These are phyloP conservation scores for Barnardius zonarius DNA, from an alignment of 2,113 vertebrate species.

Conservation along the genomic window DNA sequence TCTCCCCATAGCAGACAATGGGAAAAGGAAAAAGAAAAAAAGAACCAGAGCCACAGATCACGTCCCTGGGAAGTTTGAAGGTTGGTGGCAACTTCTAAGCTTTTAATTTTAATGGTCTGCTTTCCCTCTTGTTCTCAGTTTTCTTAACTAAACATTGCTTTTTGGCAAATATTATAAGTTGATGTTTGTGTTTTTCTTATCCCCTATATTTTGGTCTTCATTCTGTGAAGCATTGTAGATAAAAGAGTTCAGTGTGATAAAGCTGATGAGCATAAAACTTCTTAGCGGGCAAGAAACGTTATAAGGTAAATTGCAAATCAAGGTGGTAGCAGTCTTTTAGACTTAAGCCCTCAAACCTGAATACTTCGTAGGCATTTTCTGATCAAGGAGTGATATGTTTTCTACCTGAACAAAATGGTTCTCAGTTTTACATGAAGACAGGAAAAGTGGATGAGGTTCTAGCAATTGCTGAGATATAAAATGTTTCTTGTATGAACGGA, in stretches of 20 bases:
- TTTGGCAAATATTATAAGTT: not conserved
- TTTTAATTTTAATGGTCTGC: not conserved
- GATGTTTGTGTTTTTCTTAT: not conserved
- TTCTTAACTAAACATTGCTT: not conserved
- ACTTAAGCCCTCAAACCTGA: not conserved
- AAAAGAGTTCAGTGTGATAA: not conserved
- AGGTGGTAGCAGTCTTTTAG: not conserved
- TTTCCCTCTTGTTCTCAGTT: not conserved
- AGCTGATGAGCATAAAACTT: not conserved
- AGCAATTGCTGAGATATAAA: not conserved
- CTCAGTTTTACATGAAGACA: not conserved
- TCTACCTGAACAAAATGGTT: not conserved
- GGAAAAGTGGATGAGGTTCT: not conserved
- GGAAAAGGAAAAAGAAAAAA: conserved; percentile 91
- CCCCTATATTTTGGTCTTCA: not conserved
- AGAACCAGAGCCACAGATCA: conserved; percentile 83
- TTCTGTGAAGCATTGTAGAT: not conserved
- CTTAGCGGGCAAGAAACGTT: not conserved
- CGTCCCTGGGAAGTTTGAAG: conserved; percentile 86
- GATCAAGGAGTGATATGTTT: not conserved
- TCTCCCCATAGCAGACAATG: conserved; percentile 80
- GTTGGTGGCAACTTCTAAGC: conserved; percentile 66
- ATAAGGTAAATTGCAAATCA: not conserved
- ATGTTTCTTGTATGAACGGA: not conserved
- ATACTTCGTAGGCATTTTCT: not conserved